Percentiles rank a stretch among this genome's conserved stretches.
phyloP scores from a whole-genome alignment of 1,140 invertebrate species.

The Copidosoma floridanum region DNA sequence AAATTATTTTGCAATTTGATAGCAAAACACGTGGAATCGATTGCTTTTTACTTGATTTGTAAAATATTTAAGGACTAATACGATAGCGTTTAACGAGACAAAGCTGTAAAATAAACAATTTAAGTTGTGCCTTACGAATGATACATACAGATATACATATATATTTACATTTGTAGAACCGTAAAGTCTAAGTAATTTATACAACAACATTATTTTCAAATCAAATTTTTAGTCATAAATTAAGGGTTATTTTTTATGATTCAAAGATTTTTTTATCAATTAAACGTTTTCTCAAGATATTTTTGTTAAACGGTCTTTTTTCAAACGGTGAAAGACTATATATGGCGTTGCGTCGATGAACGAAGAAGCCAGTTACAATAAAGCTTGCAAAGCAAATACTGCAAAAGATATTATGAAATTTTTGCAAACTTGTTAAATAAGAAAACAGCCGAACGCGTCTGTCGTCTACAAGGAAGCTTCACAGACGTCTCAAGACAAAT shows the following conservation, averaged over 20 bases:
- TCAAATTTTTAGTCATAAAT: conserved; percentile 24
- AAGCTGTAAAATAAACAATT: conserved; percentile 26
- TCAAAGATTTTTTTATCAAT: background rate
- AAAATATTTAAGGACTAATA: conserved; percentile 25
- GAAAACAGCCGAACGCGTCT: no score
- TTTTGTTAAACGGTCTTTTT: no score
- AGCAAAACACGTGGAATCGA: no score
- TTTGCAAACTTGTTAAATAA: background rate
- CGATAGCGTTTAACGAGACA: conserved; percentile 18
- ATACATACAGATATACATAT: no score
- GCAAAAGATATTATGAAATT: conserved; percentile 1
- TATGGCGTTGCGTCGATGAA: conserved; percentile 1
- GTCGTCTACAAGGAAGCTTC: conserved; percentile 17
- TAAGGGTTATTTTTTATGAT: conserved; percentile 19
- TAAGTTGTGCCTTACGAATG: conserved; percentile 29
- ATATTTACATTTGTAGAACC: conserved; percentile 25
- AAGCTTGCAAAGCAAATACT: conserved; percentile 7
- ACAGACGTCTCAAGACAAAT: conserved; percentile 14
- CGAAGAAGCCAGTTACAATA: conserved; percentile 16
- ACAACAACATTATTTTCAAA: conserved; percentile 22
- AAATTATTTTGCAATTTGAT: conserved; percentile 26
- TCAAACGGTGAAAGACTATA: background rate
- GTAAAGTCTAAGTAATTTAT: conserved; percentile 24
- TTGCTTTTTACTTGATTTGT: conserved; percentile 28
- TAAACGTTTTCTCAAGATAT: no score